Evolutionary conservation across 2,797 vertebrate species (phyloP).

Genomic region (Limnodromus scolopaceus): DNA sequence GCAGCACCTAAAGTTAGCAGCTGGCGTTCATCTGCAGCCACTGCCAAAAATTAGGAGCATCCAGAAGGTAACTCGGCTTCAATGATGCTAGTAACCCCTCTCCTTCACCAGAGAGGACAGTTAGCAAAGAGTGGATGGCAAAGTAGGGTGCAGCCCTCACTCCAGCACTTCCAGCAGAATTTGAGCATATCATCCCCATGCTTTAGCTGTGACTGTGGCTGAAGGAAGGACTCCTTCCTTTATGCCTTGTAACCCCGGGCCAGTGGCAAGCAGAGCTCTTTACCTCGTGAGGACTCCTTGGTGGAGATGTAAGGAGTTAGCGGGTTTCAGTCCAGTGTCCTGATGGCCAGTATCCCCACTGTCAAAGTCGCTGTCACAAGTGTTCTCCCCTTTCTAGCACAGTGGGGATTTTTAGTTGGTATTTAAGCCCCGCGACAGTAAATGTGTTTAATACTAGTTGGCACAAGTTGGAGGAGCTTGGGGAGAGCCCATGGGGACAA

Average conservation of each 20-base stretch:
- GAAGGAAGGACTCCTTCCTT: neutral
- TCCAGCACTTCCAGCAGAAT: neutral
- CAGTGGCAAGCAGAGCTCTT: neutral
- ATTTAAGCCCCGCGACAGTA: neutral
- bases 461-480: neutral
- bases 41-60: neutral
- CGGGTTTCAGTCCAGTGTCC: neutral
- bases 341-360: neutral
- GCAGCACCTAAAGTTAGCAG: neutral
- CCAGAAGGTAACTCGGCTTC: neutral
- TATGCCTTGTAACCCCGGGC: neutral
- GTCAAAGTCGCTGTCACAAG: neutral
- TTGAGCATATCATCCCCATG: rapidly evolving
- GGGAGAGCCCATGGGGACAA: neutral
- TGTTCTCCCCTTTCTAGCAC: neutral
- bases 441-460: neutral
- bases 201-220: neutral
- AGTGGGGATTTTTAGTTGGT: neutral
- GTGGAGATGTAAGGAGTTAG: neutral
- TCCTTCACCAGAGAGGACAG: neutral
- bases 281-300: neutral
- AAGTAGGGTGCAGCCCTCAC: neutral
- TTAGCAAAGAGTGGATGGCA: neutral
- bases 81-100: neutral
- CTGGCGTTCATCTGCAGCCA: neutral